Evolutionary conservation across 2,797 vertebrate genomes (phyloP).

Genomic region (Anolis apletophallus): DNA sequence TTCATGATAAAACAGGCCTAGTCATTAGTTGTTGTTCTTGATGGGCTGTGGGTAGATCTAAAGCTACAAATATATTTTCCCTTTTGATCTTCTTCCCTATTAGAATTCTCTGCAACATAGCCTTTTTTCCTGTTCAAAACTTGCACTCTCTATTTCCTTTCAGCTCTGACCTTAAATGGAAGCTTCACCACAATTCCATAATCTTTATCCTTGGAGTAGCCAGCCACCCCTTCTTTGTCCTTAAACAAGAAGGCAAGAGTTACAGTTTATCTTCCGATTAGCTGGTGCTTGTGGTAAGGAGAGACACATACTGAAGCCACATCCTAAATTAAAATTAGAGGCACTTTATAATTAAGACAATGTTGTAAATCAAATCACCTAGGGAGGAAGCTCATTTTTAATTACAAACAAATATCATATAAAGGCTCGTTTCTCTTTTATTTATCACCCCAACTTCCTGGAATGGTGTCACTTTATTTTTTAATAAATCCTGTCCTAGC

Average conservation of each 20-base stretch:
- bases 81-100: neutral
- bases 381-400: constrained; percentile 69
- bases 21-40: too few relatives aligned
- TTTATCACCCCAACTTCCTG: constrained; percentile 71
- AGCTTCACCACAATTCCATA: constrained; percentile 47
- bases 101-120: neutral
- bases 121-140: neutral
- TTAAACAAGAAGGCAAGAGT: constrained; percentile 67
- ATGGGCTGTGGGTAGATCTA: too few relatives aligned
- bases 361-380: constrained; percentile 73
- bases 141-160: neutral
- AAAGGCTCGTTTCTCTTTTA: constrained; percentile 68
- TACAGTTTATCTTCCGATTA: constrained; percentile 62
- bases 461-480: constrained; percentile 71
- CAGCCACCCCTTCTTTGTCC: constrained; percentile 51
- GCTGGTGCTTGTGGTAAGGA: constrained; percentile 60
- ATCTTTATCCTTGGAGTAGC: constrained; percentile 50
- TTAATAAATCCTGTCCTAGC: constrained; percentile 68
- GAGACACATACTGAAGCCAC: constrained; percentile 42
- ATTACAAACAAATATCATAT: constrained; percentile 73
- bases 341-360: constrained; percentile 72
- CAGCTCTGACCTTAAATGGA: neutral
- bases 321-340: constrained; percentile 72
- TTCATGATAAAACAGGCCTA: too few relatives aligned
- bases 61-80: neutral